Conservation (phyloP, 2,888 invertebrate species). For the Rhorus exstirpatorius region DNA sequence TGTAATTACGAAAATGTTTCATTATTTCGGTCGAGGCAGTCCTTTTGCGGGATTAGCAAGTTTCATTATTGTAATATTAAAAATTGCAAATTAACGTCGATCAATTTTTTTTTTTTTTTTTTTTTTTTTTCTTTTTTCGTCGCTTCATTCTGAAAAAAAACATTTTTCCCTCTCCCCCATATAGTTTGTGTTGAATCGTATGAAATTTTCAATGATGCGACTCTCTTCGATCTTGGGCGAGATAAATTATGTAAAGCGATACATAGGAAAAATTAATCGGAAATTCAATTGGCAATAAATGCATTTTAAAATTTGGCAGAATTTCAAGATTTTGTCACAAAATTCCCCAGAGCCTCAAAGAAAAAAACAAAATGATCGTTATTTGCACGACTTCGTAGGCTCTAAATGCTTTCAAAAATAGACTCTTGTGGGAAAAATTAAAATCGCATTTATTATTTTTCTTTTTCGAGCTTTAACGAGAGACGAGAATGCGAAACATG, state of each 20-base stretch:
- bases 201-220: conserved; percentile 39
- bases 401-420: conserved; percentile 66
- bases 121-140: conserved; percentile 10
- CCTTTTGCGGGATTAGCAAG: too few species aligned
- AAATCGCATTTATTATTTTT: neutral
- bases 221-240: conserved; percentile 34
- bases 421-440: too few species aligned
- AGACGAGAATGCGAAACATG: conserved; percentile 73
- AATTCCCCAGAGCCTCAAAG: conserved; percentile 29
- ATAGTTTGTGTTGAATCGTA: neutral
- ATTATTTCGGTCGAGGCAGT: too few species aligned
- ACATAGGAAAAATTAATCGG: conserved; percentile 25
- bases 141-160: neutral
- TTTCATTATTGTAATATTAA: too few species aligned
- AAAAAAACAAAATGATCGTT: too few species aligned
- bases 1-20: too few species aligned
- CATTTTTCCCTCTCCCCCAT: neutral
- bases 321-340: conserved; percentile 61
- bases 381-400: conserved; percentile 48
- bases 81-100: conserved; percentile 25
- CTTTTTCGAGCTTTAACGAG: conserved; percentile 52
- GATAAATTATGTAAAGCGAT: conserved; percentile 15
- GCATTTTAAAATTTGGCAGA: conserved; percentile 69
- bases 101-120: too few species aligned
- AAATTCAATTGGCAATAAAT: conserved; percentile 70